Evolutionary conservation across 2,797 vertebrate species (phyloP).

Genomic region (Acanthornis magna): DNA sequence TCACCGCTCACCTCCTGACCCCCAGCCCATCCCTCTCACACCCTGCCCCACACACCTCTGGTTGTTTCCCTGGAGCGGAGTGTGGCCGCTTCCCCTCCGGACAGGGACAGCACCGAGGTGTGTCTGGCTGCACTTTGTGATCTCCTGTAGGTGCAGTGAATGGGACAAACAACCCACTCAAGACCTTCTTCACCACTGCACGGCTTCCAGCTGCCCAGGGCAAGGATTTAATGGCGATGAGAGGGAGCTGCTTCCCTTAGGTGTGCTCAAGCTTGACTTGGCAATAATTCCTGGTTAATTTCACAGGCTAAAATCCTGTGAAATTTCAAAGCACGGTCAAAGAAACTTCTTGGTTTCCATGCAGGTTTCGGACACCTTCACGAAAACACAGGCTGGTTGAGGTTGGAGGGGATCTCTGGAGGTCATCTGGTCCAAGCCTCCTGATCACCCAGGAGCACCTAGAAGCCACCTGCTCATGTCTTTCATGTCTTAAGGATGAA

Average conservation of each 20-base stretch:
- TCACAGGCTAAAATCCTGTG: background rate
- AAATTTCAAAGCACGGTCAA: background rate
- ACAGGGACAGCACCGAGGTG: background rate
- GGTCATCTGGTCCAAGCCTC: background rate
- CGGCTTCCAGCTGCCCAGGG: background rate
- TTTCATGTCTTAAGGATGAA: background rate
- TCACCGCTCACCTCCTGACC: too few species aligned
- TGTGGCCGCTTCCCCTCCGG: rapidly evolving
- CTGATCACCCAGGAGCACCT: background rate
- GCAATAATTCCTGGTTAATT: background rate
- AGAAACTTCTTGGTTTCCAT: background rate
- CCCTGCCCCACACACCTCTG: background rate
- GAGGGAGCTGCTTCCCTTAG: background rate
- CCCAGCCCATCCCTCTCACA: too few species aligned
- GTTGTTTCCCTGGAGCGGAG: rapidly evolving
- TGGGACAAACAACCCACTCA: rapidly evolving
- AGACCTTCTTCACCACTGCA: background rate
- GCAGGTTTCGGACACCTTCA: background rate
- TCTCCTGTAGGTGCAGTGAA: background rate
- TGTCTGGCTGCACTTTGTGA: background rate
- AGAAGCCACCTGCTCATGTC: background rate
- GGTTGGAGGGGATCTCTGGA: background rate
- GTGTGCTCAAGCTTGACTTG: background rate
- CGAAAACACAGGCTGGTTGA: background rate
- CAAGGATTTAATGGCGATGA: background rate